A percentile compares a stretch with the other conserved stretches of the same genome.
phyloP scores from a whole-genome alignment of 2,797 vertebrate genomes.

The Philypnodon macrostomus region DNA sequence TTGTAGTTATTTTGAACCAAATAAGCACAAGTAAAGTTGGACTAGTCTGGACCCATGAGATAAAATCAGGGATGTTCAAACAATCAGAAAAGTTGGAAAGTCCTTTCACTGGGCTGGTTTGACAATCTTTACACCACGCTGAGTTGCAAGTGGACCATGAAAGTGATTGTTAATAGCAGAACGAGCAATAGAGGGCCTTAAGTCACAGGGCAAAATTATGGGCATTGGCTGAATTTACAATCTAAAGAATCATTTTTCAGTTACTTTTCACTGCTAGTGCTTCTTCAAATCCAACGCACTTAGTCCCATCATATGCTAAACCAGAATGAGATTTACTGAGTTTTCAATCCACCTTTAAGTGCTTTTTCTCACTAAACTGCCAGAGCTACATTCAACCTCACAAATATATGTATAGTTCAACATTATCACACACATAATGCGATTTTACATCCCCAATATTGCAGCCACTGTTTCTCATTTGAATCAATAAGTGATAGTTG shows the following conservation, averaged over 20 bases:
- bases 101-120: conserved; percentile 39
- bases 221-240: conserved; percentile 55
- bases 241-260: conserved; percentile 43
- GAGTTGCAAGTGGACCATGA: conserved; percentile 38
- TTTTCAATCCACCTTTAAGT: conserved; percentile 26
- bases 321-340: conserved; percentile 14
- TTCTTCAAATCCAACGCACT: conserved; percentile 34
- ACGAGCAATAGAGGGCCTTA: conserved; percentile 62
- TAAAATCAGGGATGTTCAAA: conserved; percentile 67
- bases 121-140: conserved; percentile 68
- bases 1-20: conserved; percentile 55
- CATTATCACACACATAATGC: conserved; percentile 17
- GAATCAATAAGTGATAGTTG: conserved; percentile 38
- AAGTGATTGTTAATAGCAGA: conserved; percentile 19
- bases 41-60: conserved; percentile 48
- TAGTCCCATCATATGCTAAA: conserved; percentile 25
- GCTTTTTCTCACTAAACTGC: conserved; percentile 45
- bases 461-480: conserved; percentile 42
- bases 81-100: conserved; percentile 58
- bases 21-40: conserved; percentile 61
- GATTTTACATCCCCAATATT: conserved; percentile 31
- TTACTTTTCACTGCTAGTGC: conserved; percentile 48
- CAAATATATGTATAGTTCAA: conserved; percentile 55
- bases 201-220: conserved; percentile 33
- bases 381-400: conserved; percentile 42